Evolutionary conservation across 2,888 invertebrate genomes (phyloP), one percentile per base, ranked within the genome.

Genomic region (Arrhopalites spinosus): DNA sequence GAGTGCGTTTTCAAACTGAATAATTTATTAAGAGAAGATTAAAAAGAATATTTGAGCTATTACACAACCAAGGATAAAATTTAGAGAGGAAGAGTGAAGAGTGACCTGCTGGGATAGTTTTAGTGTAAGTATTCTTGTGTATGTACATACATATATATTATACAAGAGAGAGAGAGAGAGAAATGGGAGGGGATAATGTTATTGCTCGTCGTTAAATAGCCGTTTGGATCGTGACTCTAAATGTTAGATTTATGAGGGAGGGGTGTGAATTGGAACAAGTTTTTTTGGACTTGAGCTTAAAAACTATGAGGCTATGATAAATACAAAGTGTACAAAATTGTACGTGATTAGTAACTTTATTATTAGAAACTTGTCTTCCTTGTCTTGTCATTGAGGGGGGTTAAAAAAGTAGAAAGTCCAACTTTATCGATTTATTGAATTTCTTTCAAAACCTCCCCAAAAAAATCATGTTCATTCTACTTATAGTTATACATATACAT

Each of bases 391-490:
- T 7, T 61, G n/a, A 15, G 15, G 17, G n/a, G 15, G n/a, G 50
- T 50, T 15, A 45, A 45, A 45, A 50, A 15, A 50, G 17, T 50
- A n/a, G 15, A 50, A 15, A 50, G 15, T 5, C 50, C 15, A 45
- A n/a, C 11, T 7, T n/a, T 74, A 74, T 74, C 74, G 74, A 74
- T 74, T 74, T 74, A 74, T 74, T 74, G 74, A 50, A 25, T 30
- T 67, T 45, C 50, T 56, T 74, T 74, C 29, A 72, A 20, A 63
- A 2, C 27, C 3, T 45, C 8, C 36, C 59, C 25, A 20, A 23
- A 45, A 7, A 50, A n/a, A n/a, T 2, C 20, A 50, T 50, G 50
- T 50, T n/a, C 50, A 50, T n/a, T 50, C 8, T n/a, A 5, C 7
- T 17, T n/a, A 17, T n/a, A 50, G 17, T n/a, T n/a, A 50, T 2